Evolutionary conservation across 2,888 invertebrate genomes (phyloP).

Genomic region (Sphaerophoria taeniata): DNA sequence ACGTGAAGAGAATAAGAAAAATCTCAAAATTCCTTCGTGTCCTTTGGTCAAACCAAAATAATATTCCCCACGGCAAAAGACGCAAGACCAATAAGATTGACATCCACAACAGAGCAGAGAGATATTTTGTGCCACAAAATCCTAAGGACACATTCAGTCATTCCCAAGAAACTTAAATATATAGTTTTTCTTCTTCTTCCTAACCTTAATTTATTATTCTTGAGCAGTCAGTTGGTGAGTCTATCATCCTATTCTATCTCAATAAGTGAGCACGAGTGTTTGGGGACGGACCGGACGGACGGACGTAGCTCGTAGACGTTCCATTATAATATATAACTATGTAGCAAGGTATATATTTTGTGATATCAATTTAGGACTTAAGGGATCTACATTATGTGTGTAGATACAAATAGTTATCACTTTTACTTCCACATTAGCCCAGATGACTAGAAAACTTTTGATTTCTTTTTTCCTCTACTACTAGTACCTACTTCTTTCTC

Average conservation of each 20-base stretch:
- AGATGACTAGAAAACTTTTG: constrained; percentile 59
- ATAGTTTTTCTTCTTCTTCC: constrained; percentile 11
- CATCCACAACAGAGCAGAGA: constrained; percentile 34
- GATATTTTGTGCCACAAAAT: constrained; percentile 45
- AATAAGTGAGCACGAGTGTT: neutral
- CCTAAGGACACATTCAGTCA: constrained; percentile 30
- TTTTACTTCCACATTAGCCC: constrained; percentile 66
- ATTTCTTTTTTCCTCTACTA: constrained; percentile 38
- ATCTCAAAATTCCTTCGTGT: constrained; percentile 19
- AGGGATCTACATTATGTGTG: constrained; percentile 62
- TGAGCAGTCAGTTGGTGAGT: constrained; percentile 34
- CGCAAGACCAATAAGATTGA: constrained; percentile 39
- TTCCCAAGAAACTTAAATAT: constrained; percentile 27
- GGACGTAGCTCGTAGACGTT: neutral
- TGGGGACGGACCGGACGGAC: neutral
- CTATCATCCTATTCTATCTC: constrained; percentile 6
- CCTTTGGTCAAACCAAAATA: constrained; percentile 6
- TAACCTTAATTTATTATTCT: constrained; percentile 64
- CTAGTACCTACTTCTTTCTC: constrained; percentile 3
- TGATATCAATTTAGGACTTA: constrained; percentile 62
- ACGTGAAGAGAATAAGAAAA: constrained; percentile 59
- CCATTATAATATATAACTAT: neutral
- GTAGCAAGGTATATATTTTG: constrained; percentile 3
- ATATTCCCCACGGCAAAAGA: constrained; percentile 42
- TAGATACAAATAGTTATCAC: constrained; percentile 66